Evolutionary conservation across 2,113 vertebrate genomes (phyloP).

Genomic region (Blennius ocellaris): DNA sequence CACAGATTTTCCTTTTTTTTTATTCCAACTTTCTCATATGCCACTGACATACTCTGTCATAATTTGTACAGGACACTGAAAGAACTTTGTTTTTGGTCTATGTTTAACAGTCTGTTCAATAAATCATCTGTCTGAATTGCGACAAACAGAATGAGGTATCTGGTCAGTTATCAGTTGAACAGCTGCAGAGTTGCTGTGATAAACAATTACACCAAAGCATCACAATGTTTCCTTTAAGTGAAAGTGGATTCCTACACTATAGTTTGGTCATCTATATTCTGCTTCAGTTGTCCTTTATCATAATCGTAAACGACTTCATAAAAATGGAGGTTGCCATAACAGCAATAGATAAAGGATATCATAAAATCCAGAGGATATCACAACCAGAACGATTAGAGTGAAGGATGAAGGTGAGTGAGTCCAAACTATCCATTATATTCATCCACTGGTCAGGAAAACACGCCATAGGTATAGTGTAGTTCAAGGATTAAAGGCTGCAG

Average conservation of each 20-base stretch:
- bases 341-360: not conserved
- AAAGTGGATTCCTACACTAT: not conserved
- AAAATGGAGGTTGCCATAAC: not conserved
- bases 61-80: not conserved
- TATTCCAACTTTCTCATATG: not conserved
- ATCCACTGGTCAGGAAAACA: not conserved
- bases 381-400: not conserved
- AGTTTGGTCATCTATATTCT: not conserved
- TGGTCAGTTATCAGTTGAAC: not conserved
- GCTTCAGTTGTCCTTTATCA: not conserved
- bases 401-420: not conserved
- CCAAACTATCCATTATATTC: not conserved
- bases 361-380: not conserved
- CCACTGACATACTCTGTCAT: no score
- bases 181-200: no score
- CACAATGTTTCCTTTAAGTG: not conserved
- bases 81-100: not conserved
- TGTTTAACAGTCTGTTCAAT: not conserved
- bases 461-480: not conserved
- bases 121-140: not conserved
- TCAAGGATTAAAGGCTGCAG: not conserved
- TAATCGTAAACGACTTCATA: not conserved
- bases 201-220: not conserved
- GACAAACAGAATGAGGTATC: not conserved
- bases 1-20: not conserved